Evolutionary conservation across 1,140 invertebrate species (phyloP).

Genomic region (Platyura marginata): DNA sequence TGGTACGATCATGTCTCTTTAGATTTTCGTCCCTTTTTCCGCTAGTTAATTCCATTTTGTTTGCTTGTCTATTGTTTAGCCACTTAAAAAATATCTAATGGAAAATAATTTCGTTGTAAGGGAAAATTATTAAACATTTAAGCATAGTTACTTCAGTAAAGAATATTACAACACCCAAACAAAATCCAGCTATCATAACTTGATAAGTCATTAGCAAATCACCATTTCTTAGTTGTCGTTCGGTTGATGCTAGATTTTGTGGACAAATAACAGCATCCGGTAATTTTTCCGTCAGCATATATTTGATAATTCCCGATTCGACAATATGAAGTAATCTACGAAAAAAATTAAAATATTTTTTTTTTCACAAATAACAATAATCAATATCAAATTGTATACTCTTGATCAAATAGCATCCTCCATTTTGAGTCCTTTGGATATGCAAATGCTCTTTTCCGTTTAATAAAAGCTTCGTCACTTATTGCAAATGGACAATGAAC

Average conservation of each 20-base stretch:
- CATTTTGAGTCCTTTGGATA: constrained; percentile 40
- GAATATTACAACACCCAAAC: constrained; percentile 38
- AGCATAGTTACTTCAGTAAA: constrained; percentile 31
- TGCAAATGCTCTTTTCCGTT: constrained; percentile 43
- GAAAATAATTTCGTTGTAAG: too few species aligned
- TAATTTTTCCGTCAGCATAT: constrained; percentile 34
- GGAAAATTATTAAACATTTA: background rate
- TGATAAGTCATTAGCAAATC: constrained; percentile 43
- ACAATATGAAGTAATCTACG: constrained; percentile 42
- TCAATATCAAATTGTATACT: constrained; percentile 30
- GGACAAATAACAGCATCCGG: constrained; percentile 60
- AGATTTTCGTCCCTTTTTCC: too few species aligned
- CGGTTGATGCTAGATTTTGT: constrained; percentile 55
- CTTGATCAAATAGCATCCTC: constrained; percentile 35
- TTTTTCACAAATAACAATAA: background rate
- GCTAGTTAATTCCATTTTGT: too few species aligned
- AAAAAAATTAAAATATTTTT: constrained; percentile 2
- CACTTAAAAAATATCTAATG: too few species aligned
- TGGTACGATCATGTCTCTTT: too few species aligned
- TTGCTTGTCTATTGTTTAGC: too few species aligned
- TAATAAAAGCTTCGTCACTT: constrained; percentile 40
- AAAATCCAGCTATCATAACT: constrained; percentile 38
- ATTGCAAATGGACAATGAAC: constrained; percentile 52
- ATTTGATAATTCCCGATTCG: constrained; percentile 52
- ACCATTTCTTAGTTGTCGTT: constrained; percentile 48